Conservation (phyloP, 2,888 invertebrate species). For the Meliscaeva auricollis region DNA sequence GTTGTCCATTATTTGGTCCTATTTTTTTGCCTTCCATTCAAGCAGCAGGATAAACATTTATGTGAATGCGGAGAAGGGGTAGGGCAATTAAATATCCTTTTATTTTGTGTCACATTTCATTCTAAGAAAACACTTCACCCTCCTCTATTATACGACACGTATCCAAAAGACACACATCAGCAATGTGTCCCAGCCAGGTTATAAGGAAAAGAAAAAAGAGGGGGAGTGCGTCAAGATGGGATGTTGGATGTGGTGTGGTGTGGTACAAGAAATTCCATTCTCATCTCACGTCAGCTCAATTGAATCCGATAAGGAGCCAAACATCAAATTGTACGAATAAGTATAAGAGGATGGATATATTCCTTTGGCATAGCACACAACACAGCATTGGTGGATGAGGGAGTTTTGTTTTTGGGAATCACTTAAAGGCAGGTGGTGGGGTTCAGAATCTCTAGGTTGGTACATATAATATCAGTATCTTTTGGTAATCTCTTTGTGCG, state of each 20-base stretch:
- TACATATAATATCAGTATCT: not conserved
- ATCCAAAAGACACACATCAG: not conserved
- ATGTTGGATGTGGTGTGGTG: no score
- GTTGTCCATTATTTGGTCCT: conserved; percentile 78
- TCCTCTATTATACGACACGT: not conserved
- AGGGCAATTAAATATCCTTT: conserved; percentile 79
- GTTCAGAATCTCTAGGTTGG: not conserved
- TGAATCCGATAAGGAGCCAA: conserved; percentile 73
- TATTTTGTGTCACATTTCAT: conserved; percentile 81
- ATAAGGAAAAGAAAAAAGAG: not conserved
- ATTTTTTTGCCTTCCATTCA: conserved; percentile 54
- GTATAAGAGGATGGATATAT: conserved; percentile 14
- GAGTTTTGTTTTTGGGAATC: conserved; percentile 45
- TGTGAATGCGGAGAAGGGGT: not conserved
- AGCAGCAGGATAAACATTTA: no score
- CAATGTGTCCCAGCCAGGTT: not conserved
- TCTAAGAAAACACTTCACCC: conserved; percentile 73
- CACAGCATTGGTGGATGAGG: not conserved
- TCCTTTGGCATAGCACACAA: not conserved
- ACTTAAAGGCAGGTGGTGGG: conserved; percentile 61
- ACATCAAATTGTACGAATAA: conserved; percentile 44
- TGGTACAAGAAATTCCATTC: conserved; percentile 69
- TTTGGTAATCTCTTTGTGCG: conserved; percentile 57
- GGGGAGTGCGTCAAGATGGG: no score
- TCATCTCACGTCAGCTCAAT: conserved; percentile 74